Conservation (phyloP, 2,113 vertebrate species). For the Apodemus sylvaticus region DNA sequence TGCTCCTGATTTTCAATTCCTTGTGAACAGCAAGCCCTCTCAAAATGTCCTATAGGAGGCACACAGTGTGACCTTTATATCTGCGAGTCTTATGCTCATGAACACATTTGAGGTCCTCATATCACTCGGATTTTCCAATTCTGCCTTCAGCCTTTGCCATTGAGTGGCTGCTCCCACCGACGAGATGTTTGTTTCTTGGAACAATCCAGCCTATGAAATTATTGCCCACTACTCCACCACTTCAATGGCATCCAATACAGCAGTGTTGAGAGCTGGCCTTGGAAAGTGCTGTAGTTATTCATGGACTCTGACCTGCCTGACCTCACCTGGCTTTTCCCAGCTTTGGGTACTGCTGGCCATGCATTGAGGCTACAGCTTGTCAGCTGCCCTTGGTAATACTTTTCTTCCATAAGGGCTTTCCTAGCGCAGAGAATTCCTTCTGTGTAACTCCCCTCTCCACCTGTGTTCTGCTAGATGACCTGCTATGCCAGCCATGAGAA, state of each 20-base stretch:
- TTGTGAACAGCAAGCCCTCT: background rate
- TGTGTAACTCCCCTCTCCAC: background rate
- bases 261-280: background rate
- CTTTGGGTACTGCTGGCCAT: too few species aligned
- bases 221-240: background rate
- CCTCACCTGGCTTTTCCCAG: fast-evolving
- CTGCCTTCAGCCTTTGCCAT: background rate
- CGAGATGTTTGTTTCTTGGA: background rate
- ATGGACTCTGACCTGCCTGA: background rate
- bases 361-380: fast-evolving
- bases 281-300: background rate
- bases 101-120: background rate
- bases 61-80: fast-evolving
- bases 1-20: background rate
- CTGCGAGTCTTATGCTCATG: background rate
- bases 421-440: background rate
- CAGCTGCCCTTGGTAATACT: background rate
- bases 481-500: fast-evolving
- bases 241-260: background rate
- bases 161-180: background rate
- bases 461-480: background rate
- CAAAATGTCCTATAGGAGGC: background rate
- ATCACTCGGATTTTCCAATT: background rate
- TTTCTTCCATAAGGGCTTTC: background rate
- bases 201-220: background rate